Base-by-base conservation (phyloP, 2,888 invertebrate genomes). In the Nomada ruficornis region DNA sequence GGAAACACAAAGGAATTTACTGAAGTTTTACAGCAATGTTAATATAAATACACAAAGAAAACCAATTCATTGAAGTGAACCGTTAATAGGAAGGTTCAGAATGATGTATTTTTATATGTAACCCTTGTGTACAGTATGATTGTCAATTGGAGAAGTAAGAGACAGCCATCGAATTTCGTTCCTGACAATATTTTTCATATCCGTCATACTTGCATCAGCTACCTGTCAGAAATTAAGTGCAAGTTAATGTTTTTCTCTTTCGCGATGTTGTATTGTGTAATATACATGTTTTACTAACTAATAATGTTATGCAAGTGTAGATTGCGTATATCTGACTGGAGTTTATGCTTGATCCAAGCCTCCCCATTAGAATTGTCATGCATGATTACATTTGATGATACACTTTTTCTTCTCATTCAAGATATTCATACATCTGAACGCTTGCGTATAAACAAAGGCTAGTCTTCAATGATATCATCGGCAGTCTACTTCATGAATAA, bases 401-500 rank as follows among this genome's bases (percentile, higher is more conserved):
- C 36, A 23, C 26, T 23, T 74, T 68, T 67, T 57, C 2, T 42
- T 20, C 15, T 26, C 29, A 44, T 18, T 29, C 15, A 13, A 60
- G 13, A 52, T 70, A 42, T 60, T 60, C 54, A 71, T 18, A 36
- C 52, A 3, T 50, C 13, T 9, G 9, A 42, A n/a, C 26, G 57
- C 42, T 52, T 18, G 62, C 52, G 44, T 18, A n/a, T 20, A 52
- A 69, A 36, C 52, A 36, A 36, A 23, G 65, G 50, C 65, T 69
- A 54, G 59, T 80, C 68, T 68, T 50, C 63, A 73, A 80, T 63
- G 72, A 65, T 65, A 65, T 50, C 10, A 18, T 15, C n/a, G 10
- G 18, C 20, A 50, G 62, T 71, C 57, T 67, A 13, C 44, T 72
- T 82, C 72, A 65, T 60, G 72, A 82, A 82, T 82, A 82, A 82